Evolutionary conservation across 2,888 invertebrate species (phyloP).

Genomic region (Trachelus tabidus): DNA sequence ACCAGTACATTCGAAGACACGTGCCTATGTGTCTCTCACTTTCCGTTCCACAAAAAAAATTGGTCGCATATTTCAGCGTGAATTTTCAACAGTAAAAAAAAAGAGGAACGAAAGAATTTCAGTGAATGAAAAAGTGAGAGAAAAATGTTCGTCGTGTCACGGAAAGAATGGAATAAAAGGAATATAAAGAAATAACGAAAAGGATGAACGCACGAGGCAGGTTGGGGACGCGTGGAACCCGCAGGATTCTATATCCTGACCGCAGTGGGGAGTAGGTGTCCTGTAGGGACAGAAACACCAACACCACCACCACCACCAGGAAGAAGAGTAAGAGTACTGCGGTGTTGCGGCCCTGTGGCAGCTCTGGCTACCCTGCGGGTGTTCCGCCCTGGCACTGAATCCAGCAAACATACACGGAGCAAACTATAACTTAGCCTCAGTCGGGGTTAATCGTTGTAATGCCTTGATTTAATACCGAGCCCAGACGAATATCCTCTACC

Average conservation of each 20-base stretch:
- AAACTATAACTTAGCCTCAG: slow-evolving; percentile 57
- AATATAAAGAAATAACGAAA: background rate
- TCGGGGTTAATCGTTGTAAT: slow-evolving; percentile 59
- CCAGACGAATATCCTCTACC: slow-evolving; percentile 43
- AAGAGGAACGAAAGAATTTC: background rate
- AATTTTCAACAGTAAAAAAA: background rate
- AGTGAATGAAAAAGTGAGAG: background rate
- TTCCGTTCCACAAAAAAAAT: too few relatives aligned
- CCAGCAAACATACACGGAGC: slow-evolving; percentile 29
- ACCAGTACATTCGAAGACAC: too few relatives aligned
- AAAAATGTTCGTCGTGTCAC: background rate
- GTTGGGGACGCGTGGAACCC: background rate
- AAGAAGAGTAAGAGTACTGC: background rate
- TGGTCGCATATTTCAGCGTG: background rate
- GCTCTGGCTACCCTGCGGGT: slow-evolving; percentile 13
- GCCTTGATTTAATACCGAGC: slow-evolving; percentile 54
- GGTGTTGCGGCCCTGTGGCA: slow-evolving; percentile 6
- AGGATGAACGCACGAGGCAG: background rate
- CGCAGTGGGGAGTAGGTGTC: background rate
- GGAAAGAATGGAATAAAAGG: background rate
- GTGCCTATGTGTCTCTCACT: too few relatives aligned
- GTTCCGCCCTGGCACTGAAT: slow-evolving; percentile 6
- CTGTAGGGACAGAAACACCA: background rate
- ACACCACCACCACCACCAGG: background rate
- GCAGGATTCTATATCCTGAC: background rate